These are phyloP conservation scores for Acinonyx jubatus DNA, from an alignment of 2,113 vertebrate genomes.

Conservation along the genomic window DNA sequence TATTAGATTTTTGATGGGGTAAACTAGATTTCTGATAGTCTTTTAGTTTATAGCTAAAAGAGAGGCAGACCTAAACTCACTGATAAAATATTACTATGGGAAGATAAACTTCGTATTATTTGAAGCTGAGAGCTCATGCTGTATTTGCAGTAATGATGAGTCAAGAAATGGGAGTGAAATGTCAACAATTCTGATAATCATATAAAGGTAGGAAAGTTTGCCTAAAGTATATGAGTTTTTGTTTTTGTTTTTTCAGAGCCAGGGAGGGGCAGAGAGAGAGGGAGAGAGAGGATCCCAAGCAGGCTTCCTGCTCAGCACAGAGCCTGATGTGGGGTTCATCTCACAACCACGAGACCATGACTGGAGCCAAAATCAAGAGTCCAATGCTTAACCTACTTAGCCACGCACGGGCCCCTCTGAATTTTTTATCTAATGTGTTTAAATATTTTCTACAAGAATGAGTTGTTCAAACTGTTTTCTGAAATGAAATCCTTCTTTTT, in stretches of 20 bases:
- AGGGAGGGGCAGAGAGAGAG: no score
- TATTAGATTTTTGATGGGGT: not conserved
- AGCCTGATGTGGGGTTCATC: no score
- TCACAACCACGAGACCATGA: no score
- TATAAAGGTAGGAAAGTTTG: not conserved
- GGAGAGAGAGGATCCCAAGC: no score
- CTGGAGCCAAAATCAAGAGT: no score
- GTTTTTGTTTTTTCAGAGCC: no score
- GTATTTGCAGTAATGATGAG: not conserved
- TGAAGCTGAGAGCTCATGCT: not conserved
- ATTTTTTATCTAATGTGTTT: not conserved
- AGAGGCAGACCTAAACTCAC: not conserved
- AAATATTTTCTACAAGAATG: not conserved
- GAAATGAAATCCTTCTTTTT: not conserved
- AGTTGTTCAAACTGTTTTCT: not conserved
- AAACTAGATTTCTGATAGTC: not conserved
- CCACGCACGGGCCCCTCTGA: no score
- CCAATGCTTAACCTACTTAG: no score
- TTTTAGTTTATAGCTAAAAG: not conserved
- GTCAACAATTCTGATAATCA: not conserved
- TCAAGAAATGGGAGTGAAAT: not conserved
- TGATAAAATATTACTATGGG: not conserved
- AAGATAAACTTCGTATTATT: not conserved
- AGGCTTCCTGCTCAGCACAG: no score
- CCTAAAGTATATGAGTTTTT: not conserved